Evolutionary conservation across 2,797 vertebrate genomes (phyloP), one percentile per base, ranked within the genome.

Genomic region (Philypnodon macrostomus): DNA sequence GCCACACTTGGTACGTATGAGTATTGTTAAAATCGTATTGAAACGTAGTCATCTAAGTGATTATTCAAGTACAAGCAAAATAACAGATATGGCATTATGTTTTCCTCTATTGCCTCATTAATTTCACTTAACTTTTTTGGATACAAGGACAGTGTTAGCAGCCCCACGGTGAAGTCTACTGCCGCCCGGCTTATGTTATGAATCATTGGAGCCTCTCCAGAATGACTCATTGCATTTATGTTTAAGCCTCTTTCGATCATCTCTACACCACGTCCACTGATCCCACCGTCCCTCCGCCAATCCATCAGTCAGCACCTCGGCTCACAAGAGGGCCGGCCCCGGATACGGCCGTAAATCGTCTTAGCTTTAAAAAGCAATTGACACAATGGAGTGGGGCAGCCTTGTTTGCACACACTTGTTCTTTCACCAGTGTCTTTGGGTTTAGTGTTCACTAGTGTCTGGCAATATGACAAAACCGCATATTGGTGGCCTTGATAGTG

Each of bases 241-340:
- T 50, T 48, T 68, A 72, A 73, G 62, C 71, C 46, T 64, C 67
- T 77, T 68, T 75, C 36, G 60, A 26, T 71, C 73, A 58, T 68
- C 63, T 63, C 58, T 53, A 21, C 63, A 48, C 63, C 63, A 48
- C 63, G 54, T 54, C 54, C 71, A 61, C 65, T 39, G 44, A 59
- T 67, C 50, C 62, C 33, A 4, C 31, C 61, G 38, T 35, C 62
- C 48, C 15, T 18, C 30, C 49, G 14, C 30, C 36, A 41, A 58
- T 41, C 46, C 36, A 40, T 78, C 73, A 53, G 11, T 52, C 54
- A 53, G n/a, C 54, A 54, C 39, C 41, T 47, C 57, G 21, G 5
- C n/a, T 38, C 44, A 64, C 57, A 12, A 44, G 39, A 48, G 21
- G 19, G 15, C 53, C 39, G 31, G 41, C 38, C 33, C 47, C 61